These are phyloP conservation scores for Ginglymostoma cirratum DNA, from an alignment of 2,113 vertebrate genomes.

Conservation along the genomic window DNA sequence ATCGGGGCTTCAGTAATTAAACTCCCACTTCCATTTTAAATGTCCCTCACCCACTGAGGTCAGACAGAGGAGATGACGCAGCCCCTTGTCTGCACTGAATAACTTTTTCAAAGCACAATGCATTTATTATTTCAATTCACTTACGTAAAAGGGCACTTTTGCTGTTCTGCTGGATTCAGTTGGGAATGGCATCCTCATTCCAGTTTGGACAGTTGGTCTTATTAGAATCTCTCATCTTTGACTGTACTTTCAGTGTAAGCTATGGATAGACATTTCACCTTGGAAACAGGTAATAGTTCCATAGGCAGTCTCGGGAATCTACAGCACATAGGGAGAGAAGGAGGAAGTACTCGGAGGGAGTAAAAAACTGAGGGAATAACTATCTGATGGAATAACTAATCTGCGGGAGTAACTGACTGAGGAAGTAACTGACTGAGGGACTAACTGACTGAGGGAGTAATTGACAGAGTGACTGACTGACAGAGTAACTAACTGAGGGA, in stretches of 20 bases:
- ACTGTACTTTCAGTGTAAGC: neutral
- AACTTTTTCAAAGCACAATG: neutral
- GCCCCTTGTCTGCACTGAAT: neutral
- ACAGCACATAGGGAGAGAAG: too few relatives aligned
- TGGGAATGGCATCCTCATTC: neutral
- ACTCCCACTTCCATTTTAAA: neutral
- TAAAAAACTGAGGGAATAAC: too few relatives aligned
- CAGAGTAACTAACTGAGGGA: too few relatives aligned
- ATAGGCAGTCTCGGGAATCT: neutral
- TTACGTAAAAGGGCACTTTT: neutral
- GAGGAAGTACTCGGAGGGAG: too few relatives aligned
- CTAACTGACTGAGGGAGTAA: too few relatives aligned
- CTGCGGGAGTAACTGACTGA: neutral
- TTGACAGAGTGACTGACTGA: too few relatives aligned
- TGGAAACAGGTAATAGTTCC: neutral
- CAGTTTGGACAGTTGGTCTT: neutral
- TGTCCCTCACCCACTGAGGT: neutral
- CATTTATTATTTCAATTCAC: slow-evolving; percentile 3
- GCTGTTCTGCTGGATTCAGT: neutral
- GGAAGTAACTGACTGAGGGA: too few relatives aligned
- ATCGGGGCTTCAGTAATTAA: neutral
- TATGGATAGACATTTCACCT: neutral
- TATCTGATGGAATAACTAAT: too few relatives aligned
- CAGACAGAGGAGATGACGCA: neutral
- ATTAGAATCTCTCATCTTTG: neutral